Evolutionary conservation across 2,888 invertebrate species (phyloP).

Genomic region (Onthophagus sagittarius): DNA sequence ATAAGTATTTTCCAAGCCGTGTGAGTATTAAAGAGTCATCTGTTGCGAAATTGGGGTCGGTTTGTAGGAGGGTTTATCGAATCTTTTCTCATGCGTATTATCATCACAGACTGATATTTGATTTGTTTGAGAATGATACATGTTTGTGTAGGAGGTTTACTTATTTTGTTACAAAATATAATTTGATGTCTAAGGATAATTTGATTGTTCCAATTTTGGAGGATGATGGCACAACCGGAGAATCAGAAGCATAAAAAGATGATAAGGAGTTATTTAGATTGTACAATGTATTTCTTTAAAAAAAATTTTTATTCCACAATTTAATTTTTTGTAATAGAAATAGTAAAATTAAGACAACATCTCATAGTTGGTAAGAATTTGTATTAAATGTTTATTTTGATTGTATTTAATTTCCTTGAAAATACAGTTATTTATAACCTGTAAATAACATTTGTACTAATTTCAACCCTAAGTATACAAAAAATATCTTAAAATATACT

Average conservation of each 20-base stretch:
- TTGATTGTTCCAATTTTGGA: slow-evolving; percentile 95
- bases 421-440: too few relatives aligned
- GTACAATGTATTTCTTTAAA: neutral
- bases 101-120: slow-evolving; percentile 94
- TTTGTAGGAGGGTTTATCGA: slow-evolving; percentile 96
- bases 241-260: slow-evolving; percentile 47
- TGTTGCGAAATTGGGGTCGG: slow-evolving; percentile 96
- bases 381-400: neutral
- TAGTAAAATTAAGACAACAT: neutral
- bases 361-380: neutral
- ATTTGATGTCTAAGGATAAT: slow-evolving; percentile 97
- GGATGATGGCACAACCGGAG: slow-evolving; percentile 61
- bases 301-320: neutral
- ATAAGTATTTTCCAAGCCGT: slow-evolving; percentile 99
- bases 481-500: neutral
- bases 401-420: too few relatives aligned
- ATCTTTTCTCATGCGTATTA: slow-evolving; percentile 99
- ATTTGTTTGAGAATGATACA: slow-evolving; percentile 96
- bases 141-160: slow-evolving; percentile 95
- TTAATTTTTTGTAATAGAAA: neutral
- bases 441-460: neutral
- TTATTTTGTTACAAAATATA: slow-evolving; percentile 96
- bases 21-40: slow-evolving; percentile 99
- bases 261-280: neutral
- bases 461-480: neutral